phyloP scores from a whole-genome alignment of 2,113 vertebrate genomes.

The Varanus salvator region DNA sequence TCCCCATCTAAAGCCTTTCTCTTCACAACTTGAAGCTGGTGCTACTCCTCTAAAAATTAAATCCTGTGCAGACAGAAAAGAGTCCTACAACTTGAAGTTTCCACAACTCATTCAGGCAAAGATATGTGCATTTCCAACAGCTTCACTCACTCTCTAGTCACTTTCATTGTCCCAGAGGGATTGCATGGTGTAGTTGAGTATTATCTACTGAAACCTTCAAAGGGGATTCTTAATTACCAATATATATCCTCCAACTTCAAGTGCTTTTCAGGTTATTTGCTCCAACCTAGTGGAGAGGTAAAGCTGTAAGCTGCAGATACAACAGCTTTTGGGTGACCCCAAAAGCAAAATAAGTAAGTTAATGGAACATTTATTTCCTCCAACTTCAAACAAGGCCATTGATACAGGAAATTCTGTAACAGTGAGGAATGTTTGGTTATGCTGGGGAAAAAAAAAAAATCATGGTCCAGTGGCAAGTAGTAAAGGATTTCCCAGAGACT shows the following conservation, averaged over 20 bases:
- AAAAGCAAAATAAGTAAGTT: too few species aligned
- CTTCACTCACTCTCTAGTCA: background rate
- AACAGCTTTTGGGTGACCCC: too few species aligned
- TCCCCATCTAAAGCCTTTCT: background rate
- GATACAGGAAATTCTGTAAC: too few species aligned
- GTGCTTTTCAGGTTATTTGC: background rate
- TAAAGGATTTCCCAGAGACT: background rate
- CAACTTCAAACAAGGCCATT: too few species aligned
- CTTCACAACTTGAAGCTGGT: background rate
- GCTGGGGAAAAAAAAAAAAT: background rate
- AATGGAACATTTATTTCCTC: too few species aligned
- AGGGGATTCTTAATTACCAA: background rate
- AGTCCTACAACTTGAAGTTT: background rate
- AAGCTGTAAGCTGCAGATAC: too few species aligned
- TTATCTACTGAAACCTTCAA: background rate
- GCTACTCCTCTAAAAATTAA: too few species aligned
- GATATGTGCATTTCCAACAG: background rate
- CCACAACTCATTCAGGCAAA: background rate
- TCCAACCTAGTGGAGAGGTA: background rate
- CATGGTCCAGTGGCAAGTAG: background rate
- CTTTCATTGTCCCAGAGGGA: background rate
- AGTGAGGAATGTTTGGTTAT: background rate
- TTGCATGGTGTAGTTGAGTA: background rate
- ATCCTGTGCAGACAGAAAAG: too few species aligned
- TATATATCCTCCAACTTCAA: too few species aligned